phyloP scores from a whole-genome alignment of 2,888 invertebrate genomes.

The Frankliniella intonsa region DNA sequence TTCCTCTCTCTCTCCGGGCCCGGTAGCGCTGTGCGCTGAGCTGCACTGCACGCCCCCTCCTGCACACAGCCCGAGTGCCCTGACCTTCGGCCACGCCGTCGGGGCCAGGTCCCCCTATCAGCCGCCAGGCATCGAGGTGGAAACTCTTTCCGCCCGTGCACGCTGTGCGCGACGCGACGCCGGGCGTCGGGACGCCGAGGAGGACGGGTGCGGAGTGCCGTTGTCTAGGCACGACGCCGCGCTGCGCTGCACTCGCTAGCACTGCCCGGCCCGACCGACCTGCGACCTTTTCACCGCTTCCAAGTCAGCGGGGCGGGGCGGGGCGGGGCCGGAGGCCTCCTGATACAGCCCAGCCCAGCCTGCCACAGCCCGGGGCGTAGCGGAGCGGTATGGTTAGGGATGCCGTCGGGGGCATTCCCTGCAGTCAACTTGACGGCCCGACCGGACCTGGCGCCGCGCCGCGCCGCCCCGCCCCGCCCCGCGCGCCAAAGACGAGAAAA shows the following conservation, averaged over 20 bases:
- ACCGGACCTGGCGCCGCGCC: not conserved
- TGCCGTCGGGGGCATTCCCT: not conserved
- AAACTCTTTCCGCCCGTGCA: too few species aligned
- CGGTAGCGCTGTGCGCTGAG: not conserved
- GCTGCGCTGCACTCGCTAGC: not conserved
- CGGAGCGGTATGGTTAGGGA: not conserved
- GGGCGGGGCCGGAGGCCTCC: not conserved
- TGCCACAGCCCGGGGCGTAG: not conserved
- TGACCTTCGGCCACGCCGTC: too few species aligned
- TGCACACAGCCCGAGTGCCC: not conserved
- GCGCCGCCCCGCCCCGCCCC: not conserved
- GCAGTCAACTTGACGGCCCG: not conserved
- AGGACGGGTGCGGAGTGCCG: too few species aligned
- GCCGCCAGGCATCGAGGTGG: too few species aligned
- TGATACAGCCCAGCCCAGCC: too few species aligned
- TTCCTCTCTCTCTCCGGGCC: not conserved
- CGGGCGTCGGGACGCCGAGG: too few species aligned
- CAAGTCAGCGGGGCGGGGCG: not conserved
- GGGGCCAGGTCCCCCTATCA: too few species aligned
- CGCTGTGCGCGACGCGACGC: too few species aligned
- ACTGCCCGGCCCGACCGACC: not conserved
- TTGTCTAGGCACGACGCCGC: too few species aligned
- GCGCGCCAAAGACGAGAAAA: not conserved
- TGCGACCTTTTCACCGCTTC: not conserved
- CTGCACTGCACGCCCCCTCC: not conserved